phyloP scores from a whole-genome alignment of 2,888 invertebrate species.

The Amblyjoppa proteus region DNA sequence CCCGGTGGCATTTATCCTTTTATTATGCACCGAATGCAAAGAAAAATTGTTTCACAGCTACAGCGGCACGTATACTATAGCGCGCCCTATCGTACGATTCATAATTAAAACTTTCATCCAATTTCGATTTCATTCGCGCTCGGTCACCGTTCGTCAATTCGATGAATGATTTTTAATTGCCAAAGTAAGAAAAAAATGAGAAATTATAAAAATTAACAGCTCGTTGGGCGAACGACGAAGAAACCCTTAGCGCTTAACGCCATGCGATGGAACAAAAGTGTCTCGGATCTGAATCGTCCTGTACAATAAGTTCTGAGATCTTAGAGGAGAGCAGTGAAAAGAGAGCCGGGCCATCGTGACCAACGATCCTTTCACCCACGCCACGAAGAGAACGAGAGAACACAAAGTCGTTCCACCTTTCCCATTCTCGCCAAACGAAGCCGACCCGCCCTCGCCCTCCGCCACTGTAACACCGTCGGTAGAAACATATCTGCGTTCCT shows the following conservation, averaged over 20 bases:
- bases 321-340: slow-evolving; percentile 40
- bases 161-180: neutral
- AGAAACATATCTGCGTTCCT: slow-evolving; percentile 41
- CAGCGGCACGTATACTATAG: slow-evolving; percentile 11
- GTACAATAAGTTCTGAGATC: slow-evolving; percentile 47
- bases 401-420: slow-evolving; percentile 47
- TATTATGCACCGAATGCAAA: slow-evolving; percentile 69
- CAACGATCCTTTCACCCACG: slow-evolving; percentile 54
- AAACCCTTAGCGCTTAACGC: neutral
- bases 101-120: neutral
- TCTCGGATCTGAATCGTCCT: slow-evolving; percentile 39
- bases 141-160: neutral
- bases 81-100: slow-evolving; percentile 27
- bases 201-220: neutral
- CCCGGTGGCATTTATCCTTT: slow-evolving; percentile 71
- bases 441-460: slow-evolving; percentile 36
- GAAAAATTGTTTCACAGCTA: slow-evolving; percentile 66
- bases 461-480: slow-evolving; percentile 6
- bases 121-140: neutral
- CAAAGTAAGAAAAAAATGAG: neutral
- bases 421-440: slow-evolving; percentile 35
- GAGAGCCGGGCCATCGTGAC: slow-evolving; percentile 57
- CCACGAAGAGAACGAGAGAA: slow-evolving; percentile 25
- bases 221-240: neutral
- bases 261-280: neutral